phyloP scores from a whole-genome alignment of 2,113 vertebrate genomes.

The Thamnophis sirtalis region DNA sequence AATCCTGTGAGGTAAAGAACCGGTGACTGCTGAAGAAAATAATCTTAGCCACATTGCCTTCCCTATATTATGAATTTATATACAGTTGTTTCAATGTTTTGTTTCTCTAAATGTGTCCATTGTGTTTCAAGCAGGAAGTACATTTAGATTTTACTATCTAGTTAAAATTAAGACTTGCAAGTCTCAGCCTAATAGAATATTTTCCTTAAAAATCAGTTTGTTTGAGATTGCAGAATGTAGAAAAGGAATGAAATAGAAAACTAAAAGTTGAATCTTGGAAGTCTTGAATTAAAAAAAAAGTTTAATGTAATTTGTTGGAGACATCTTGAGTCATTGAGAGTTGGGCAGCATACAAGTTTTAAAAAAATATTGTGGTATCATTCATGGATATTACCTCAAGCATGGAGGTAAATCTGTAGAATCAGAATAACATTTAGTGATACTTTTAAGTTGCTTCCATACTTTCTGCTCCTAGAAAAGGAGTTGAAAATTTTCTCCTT shows the following conservation, averaged over 20 bases:
- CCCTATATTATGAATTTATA: background rate
- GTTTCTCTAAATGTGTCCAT: background rate
- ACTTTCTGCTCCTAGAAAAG: background rate
- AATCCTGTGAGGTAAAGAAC: background rate
- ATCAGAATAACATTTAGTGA: background rate
- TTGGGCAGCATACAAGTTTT: background rate
- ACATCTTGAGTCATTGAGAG: background rate
- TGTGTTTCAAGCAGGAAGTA: background rate
- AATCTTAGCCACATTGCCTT: background rate
- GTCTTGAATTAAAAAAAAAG: too few relatives aligned
- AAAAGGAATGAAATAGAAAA: background rate
- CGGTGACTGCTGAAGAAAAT: background rate
- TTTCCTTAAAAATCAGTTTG: background rate
- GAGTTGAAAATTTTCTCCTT: background rate
- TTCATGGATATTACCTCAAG: background rate
- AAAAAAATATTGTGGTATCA: background rate
- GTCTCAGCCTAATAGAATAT: background rate
- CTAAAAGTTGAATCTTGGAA: background rate
- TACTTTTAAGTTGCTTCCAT: background rate
- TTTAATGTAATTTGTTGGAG: background rate
- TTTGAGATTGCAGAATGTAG: background rate
- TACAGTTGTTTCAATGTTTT: background rate
- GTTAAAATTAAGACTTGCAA: background rate
- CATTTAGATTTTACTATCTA: background rate
- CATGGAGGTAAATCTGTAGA: background rate